Evolutionary conservation across 2,888 invertebrate species (phyloP), one percentile per base, ranked within the genome.

Genomic region (Conistra vaccinii): DNA sequence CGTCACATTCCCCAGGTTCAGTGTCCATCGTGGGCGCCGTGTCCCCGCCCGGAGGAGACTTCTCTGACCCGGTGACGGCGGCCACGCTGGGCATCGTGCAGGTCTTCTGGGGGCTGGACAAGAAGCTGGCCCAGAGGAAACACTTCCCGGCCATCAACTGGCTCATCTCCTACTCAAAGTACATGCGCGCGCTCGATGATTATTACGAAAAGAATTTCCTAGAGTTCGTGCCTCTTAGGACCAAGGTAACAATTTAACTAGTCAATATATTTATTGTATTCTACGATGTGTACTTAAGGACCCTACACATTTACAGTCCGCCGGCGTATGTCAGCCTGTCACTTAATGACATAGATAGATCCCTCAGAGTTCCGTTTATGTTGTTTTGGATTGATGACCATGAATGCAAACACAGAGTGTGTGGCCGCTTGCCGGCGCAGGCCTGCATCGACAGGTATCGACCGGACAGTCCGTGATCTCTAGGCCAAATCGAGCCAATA

Each of bases 131-230:
- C 1, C 99, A 99, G 97, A 97, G 99, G 89, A 99, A 99, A 95
- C 99, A 99, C 97, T 99, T 99, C 97, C 99, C 99, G 80, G 99
- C 99, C 88, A 99, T 99, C 97, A 99, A 99, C 97, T 99, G 99
- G 99, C 98, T 99, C 90, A 99, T 99, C 95, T 99, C 99, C 2
- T 99, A 99, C 97, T 99, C 99, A 95, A 99, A 99, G 97, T 99
- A 99, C 97, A 98, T 99, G 97, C 98, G 99, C 83, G 99, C 99
- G 70, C 97, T 99, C 90, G 99, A 99, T 91, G 99, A 99, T 93
- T 99, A 99, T 97, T 99, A 99, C 93, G 99, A 99, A 95, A 99
- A 99, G 97, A 99, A 99, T 97, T 99, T 98, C 97, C 97, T 97
- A 12, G 99, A 99, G 93, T 99, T 99, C 95, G 99, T 99, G 72